phyloP scores from a whole-genome alignment of 1,140 invertebrate species.

The Leucophenga varia region DNA sequence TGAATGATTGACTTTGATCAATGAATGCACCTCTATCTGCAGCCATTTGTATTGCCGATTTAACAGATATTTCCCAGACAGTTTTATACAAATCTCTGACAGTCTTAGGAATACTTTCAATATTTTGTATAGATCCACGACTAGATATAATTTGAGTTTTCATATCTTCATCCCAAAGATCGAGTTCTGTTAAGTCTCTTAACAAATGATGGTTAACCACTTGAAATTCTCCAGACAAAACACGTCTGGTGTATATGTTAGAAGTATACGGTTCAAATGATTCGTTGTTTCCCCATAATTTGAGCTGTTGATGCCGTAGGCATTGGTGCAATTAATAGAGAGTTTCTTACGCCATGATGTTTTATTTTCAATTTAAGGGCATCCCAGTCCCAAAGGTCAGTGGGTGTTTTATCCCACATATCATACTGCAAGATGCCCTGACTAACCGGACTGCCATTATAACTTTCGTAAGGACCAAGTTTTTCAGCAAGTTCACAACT shows the following conservation, averaged over 20 bases:
- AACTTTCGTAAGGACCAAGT: conserved; percentile 87
- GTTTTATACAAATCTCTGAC: conserved; percentile 95
- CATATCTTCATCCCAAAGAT: conserved; percentile 95
- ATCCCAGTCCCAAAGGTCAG: conserved; percentile 88
- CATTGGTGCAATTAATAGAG: conserved; percentile 94
- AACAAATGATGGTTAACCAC: conserved; percentile 97
- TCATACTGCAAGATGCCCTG: conserved; percentile 97
- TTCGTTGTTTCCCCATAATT: conserved; percentile 98
- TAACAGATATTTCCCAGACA: conserved; percentile 98
- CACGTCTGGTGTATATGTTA: conserved; percentile 93
- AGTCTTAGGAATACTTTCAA: conserved; percentile 84
- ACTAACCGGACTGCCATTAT: conserved; percentile 87
- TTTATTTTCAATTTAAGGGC: conserved; percentile 83
- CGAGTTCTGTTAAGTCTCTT: conserved; percentile 86
- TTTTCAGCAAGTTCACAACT: conserved; percentile 93
- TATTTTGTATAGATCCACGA: conserved; percentile 92
- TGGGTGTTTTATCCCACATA: conserved; percentile 93
- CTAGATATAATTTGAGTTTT: conserved; percentile 91
- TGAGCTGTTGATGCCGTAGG: conserved; percentile 99
- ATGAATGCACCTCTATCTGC: conserved; percentile 97
- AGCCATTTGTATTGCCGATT: conserved; percentile 93
- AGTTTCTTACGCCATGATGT: conserved; percentile 91
- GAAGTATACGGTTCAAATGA: conserved; percentile 98
- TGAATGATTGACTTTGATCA: conserved; percentile 97
- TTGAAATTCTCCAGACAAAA: conserved; percentile 87